Base-by-base conservation (phyloP, 2,888 invertebrate genomes). In the Phanerotoma sp. region DNA sequence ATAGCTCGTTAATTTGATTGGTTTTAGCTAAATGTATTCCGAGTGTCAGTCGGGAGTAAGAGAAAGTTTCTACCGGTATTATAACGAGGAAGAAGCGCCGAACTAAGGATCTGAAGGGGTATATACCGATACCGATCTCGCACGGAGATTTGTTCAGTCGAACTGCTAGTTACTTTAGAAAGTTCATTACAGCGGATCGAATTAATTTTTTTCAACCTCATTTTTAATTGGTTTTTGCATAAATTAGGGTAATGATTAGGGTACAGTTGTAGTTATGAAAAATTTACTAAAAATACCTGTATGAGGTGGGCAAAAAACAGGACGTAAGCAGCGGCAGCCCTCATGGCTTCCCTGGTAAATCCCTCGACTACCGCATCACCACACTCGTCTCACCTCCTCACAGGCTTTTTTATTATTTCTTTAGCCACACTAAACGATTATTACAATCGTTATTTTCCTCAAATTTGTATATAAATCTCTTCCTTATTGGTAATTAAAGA, bases 281-380 rank as follows among this genome's bases (percentile, higher is more conserved):
- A 30, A 30, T 30, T n/a, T 10, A 30, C n/a, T 5, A 11, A 30
- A 5, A 30, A 50, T 73, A 77, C 77, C 75, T 77, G 77, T 75
- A 77, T 75, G 67, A 77, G 74, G 69, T 77, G 74, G 71, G 76
- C 74, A 68, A 77, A 72, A 69, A 77, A 72, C 73, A 77, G 75
- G 75, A 77, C 75, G 76, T 75, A 77, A 73, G 75, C 73, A 73
- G 73, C 74, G 72, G 75, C 74, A 75, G 77, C 74, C 77, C 77
- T 77, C 77, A 77, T 77, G 77, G 75, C 77, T 76, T 73, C 77
- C 75, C 72, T 73, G 72, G 71, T 71, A 71, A 69, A 73, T 71
- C 71, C 74, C 69, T 67, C 74, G 68, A 77, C 77, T 77, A 77
- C 77, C 77, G 76, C 77, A 77, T 77, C 74, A 77, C 76, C 72